Evolutionary conservation across 1,140 invertebrate genomes (phyloP).

Genomic region (roundworm (Caenorhabditis elegans)): DNA sequence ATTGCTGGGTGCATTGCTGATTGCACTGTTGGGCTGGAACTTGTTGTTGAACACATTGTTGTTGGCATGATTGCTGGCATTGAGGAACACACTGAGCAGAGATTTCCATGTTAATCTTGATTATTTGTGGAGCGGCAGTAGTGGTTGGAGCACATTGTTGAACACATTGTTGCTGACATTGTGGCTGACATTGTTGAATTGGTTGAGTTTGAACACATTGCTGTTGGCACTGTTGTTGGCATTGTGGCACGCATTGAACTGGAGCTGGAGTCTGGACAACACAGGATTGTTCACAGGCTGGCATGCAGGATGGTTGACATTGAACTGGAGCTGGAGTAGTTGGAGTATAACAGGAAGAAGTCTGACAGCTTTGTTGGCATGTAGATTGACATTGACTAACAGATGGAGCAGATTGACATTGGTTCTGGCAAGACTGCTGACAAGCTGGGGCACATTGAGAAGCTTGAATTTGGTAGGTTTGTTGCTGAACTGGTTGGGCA

Average conservation of each 20-base stretch:
- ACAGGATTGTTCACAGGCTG: conserved; percentile 9
- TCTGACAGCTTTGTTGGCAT: conserved; percentile 23
- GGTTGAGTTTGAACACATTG: conserved; percentile 36
- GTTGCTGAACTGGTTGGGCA: not conserved
- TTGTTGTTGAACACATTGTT: conserved; percentile 24
- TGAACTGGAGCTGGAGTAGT: not conserved
- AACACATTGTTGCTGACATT: not conserved
- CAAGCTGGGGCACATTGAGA: conserved; percentile 42
- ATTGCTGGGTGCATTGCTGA: conserved; percentile 29
- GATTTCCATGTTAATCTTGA: not conserved
- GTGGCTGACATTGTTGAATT: conserved; percentile 29
- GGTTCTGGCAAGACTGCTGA: conserved; percentile 32
- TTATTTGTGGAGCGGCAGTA: not conserved
- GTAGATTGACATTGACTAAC: conserved; percentile 32
- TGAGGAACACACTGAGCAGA: conserved; percentile 17
- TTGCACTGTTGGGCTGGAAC: conserved; percentile 27
- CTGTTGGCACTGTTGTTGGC: conserved; percentile 41
- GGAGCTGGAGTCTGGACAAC: conserved; percentile 12
- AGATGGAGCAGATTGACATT: conserved; percentile 35
- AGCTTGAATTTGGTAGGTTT: conserved; percentile 28
- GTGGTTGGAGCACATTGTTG: too few species aligned
- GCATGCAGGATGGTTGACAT: conserved; percentile 14
- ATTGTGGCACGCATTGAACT: conserved; percentile 42
- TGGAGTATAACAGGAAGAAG: conserved; percentile 15
- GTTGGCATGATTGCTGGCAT: not conserved